Conservation (phyloP, 2,113 vertebrate species). For the Stomatorhinus ivindoensis region DNA sequence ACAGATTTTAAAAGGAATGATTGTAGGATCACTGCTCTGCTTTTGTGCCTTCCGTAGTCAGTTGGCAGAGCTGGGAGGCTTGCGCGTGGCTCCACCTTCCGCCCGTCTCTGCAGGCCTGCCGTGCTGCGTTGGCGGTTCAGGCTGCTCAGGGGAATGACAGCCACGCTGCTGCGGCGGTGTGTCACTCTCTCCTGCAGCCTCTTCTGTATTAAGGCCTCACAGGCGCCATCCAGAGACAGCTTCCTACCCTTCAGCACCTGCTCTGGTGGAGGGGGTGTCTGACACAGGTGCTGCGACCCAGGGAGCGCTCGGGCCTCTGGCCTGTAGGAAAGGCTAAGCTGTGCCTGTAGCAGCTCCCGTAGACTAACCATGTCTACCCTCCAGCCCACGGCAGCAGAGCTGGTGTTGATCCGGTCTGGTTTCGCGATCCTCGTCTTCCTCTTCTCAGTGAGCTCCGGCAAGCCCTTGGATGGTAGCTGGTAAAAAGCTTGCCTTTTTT, state of each 20-base stretch:
- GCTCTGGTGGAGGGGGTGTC: background rate
- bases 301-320: constrained; percentile 20
- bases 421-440: background rate
- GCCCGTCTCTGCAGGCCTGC: background rate
- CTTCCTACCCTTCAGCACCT: constrained; percentile 19
- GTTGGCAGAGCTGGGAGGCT: background rate
- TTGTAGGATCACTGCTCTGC: background rate
- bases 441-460: background rate
- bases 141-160: constrained; percentile 11
- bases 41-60: background rate
- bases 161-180: constrained; percentile 26
- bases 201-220: constrained; percentile 3
- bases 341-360: constrained; percentile 24
- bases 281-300: background rate
- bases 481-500: constrained; percentile 21
- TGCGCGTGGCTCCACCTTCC: background rate
- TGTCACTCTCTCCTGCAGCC: background rate
- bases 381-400: background rate
- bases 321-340: constrained; percentile 28
- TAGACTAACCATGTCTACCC: constrained; percentile 16
- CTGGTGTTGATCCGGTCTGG: background rate
- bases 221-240: constrained; percentile 28
- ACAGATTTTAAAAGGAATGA: background rate
- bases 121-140: background rate
- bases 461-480: background rate